Conservation (phyloP, 2,113 vertebrate species). For the Platysternon megacephalum region DNA sequence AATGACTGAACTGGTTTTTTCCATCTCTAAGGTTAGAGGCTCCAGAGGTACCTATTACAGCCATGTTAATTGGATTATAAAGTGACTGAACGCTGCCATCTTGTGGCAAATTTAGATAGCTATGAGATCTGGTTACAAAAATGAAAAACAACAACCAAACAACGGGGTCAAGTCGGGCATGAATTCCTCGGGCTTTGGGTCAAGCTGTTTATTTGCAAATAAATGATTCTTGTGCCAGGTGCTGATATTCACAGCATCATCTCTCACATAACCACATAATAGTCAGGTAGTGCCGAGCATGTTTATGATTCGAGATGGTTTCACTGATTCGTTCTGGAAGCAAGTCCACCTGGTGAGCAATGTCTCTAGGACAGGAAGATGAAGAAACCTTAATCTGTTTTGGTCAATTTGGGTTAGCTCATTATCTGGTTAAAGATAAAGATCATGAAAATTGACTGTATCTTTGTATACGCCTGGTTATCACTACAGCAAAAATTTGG, state of each 20-base stretch:
- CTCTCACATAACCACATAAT: too few species aligned
- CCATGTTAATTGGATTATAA: rapidly evolving
- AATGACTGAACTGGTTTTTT: not conserved
- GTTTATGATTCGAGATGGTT: not conserved
- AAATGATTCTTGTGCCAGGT: not conserved
- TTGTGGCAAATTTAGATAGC: not conserved
- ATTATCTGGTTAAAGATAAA: too few species aligned
- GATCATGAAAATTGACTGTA: too few species aligned
- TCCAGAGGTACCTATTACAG: not conserved
- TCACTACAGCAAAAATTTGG: too few species aligned
- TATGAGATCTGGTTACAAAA: not conserved
- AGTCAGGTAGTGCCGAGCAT: too few species aligned
- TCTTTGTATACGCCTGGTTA: too few species aligned
- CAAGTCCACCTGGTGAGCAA: not conserved
- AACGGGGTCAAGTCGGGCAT: not conserved
- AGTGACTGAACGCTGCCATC: slow-evolving; percentile 57
- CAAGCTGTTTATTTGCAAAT: rapidly evolving
- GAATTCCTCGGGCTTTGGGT: rapidly evolving
- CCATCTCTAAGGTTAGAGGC: too few species aligned
- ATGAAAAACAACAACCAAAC: not conserved
- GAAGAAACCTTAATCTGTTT: too few species aligned
- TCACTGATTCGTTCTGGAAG: not conserved
- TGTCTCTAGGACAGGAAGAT: too few species aligned
- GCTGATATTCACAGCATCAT: not conserved
- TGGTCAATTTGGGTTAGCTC: too few species aligned